Evolutionary conservation across 2,888 invertebrate genomes (phyloP).

Genomic region (Melanotus villosus): DNA sequence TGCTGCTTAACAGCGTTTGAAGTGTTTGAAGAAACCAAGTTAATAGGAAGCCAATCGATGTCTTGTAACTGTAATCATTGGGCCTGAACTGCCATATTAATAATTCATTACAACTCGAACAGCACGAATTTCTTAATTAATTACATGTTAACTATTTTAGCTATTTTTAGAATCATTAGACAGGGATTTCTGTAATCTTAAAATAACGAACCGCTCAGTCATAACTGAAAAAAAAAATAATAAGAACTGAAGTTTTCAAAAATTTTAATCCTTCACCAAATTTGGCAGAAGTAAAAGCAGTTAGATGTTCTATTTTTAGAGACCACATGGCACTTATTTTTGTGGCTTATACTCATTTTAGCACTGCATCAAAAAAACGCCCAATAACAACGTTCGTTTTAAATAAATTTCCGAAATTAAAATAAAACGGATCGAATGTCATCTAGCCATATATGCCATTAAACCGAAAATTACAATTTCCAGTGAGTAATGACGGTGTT

Average conservation of each 20-base stretch:
- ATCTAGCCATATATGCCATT: constrained; percentile 56
- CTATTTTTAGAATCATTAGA: constrained; percentile 21
- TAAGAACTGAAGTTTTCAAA: neutral
- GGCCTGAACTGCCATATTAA: constrained; percentile 4
- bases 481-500: constrained; percentile 20
- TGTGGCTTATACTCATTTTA: constrained; percentile 35
- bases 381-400: constrained; percentile 27
- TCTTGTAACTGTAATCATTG: too few species aligned
- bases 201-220: neutral
- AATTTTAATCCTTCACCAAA: constrained; percentile 45
- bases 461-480: constrained; percentile 45
- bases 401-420: constrained; percentile 43
- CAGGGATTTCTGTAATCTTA: neutral
- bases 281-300: constrained; percentile 53
- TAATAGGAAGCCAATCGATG: too few species aligned
- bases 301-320: constrained; percentile 53
- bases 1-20: too few species aligned
- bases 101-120: constrained; percentile 1
- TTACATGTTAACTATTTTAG: neutral
- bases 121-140: constrained; percentile 15
- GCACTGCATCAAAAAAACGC: constrained; percentile 12
- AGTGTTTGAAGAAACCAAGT: too few species aligned
- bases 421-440: constrained; percentile 58
- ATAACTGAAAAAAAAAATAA: neutral
- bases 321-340: constrained; percentile 60